Evolutionary conservation across 2,888 invertebrate species (phyloP).

Genomic region (Noctua pronuba): DNA sequence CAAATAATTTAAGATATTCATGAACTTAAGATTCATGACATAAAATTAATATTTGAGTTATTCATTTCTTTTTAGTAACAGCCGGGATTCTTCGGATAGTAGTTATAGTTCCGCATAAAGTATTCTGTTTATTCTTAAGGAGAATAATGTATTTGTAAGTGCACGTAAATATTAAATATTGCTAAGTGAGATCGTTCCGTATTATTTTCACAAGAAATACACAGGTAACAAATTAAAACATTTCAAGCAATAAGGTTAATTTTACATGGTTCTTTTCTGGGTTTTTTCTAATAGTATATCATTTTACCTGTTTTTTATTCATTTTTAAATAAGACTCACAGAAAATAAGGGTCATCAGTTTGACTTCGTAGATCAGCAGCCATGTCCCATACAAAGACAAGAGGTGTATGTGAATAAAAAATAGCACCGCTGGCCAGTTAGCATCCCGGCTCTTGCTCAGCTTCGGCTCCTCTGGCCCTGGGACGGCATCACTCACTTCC

Average conservation of each 20-base stretch:
- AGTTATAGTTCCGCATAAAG: no score
- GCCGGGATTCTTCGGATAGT: not conserved
- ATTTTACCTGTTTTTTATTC: not conserved
- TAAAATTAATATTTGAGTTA: not conserved
- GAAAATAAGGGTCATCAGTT: constrained; percentile 91
- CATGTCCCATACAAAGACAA: constrained; percentile 92
- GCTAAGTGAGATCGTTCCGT: no score
- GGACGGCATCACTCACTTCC: constrained; percentile 37
- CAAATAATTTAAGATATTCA: not conserved
- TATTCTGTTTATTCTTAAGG: not conserved
- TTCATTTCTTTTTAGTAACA: not conserved
- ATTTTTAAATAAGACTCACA: constrained; percentile 89
- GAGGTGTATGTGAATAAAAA: constrained; percentile 93
- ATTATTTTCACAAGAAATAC: not conserved
- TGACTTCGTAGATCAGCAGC: constrained; percentile 90
- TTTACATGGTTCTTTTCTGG: not conserved
- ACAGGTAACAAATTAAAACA: not conserved
- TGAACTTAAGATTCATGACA: not conserved
- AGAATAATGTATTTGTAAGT: not conserved
- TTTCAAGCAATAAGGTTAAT: not conserved
- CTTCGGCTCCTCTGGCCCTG: constrained; percentile 32
- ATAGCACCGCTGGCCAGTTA: constrained; percentile 93
- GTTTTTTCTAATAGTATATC: not conserved
- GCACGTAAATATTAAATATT: not conserved
- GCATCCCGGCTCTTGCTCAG: constrained; percentile 90